Conservation (phyloP, 2,113 vertebrate species). For the Elachura formosa region DNA sequence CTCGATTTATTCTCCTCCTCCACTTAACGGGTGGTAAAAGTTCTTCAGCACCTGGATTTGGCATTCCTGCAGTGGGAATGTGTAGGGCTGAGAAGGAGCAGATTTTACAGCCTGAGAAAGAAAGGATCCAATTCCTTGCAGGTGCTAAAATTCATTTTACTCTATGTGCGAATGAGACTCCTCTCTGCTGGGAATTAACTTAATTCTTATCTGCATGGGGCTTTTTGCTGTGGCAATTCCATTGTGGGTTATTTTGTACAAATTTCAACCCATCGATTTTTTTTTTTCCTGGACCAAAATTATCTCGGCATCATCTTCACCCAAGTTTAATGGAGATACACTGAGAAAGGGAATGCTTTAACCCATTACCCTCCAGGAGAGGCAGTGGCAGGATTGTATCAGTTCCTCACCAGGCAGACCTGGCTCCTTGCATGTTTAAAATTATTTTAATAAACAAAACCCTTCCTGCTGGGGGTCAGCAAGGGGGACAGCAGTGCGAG, state of each 20-base stretch:
- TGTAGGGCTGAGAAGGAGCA: background rate
- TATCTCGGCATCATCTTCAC: background rate
- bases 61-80: rapidly evolving
- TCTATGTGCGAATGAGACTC: rapidly evolving
- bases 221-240: background rate
- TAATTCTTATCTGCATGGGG: background rate
- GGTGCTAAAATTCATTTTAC: background rate
- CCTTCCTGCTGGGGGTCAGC: background rate
- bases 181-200: background rate
- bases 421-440: background rate
- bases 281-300: background rate
- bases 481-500: background rate
- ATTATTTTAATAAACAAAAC: background rate
- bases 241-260: background rate
- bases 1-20: background rate
- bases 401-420: background rate
- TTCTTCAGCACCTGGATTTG: background rate
- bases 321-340: background rate
- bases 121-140: background rate
- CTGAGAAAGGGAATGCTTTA: background rate
- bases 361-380: background rate
- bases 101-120: background rate
- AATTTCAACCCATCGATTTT: background rate
- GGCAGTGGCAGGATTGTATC: background rate
- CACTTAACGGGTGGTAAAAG: rapidly evolving